phyloP scores from a whole-genome alignment of 2,113 vertebrate species.

The Cairina moschata region DNA sequence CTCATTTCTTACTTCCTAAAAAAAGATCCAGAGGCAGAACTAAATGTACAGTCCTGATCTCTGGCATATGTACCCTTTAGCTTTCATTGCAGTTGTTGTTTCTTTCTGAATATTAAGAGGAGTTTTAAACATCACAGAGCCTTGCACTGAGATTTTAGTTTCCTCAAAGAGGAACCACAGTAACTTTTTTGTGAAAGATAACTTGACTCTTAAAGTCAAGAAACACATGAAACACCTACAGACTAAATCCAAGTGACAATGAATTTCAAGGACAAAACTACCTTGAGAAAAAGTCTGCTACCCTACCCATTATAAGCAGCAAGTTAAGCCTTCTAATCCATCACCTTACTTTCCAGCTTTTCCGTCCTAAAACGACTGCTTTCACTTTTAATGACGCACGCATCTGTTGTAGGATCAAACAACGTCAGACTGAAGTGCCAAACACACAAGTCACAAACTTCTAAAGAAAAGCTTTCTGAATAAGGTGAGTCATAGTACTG shows the following conservation, averaged over 20 bases:
- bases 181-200: neutral
- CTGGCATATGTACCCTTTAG: neutral
- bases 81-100: neutral
- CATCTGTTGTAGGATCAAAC: neutral
- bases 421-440: neutral
- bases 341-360: neutral
- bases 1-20: neutral
- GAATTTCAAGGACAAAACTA: neutral
- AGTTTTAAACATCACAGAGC: neutral
- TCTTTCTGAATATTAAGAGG: neutral
- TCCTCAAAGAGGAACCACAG: neutral
- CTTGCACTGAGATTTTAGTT: neutral
- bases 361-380: neutral
- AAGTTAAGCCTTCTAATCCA: neutral
- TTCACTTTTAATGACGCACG: neutral
- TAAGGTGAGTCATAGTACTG: neutral
- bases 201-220: neutral
- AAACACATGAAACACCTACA: neutral
- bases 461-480: neutral
- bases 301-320: neutral
- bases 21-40: neutral
- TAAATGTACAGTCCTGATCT: neutral
- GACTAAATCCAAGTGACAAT: neutral
- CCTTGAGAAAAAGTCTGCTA: neutral
- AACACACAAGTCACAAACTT: neutral